Conservation (phyloP, 2,888 invertebrate species). For the Hybos culiciformis region DNA sequence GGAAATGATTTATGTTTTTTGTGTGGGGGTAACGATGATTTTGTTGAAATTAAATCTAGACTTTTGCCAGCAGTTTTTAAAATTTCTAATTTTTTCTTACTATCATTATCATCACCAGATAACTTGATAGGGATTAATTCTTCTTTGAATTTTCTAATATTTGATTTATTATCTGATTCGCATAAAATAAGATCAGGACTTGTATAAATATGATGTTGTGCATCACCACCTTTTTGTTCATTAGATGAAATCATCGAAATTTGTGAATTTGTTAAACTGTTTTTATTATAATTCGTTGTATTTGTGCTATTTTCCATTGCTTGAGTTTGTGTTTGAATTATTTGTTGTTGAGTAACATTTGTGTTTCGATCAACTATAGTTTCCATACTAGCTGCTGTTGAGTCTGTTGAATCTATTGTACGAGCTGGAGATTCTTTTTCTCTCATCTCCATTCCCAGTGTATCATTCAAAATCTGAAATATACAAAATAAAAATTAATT, state of each 20-base stretch:
- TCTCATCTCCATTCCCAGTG: neutral
- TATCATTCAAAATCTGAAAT: too few relatives aligned
- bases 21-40: slow-evolving; percentile 24
- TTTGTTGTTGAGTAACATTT: neutral
- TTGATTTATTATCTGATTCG: slow-evolving; percentile 1
- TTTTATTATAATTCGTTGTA: slow-evolving; percentile 18
- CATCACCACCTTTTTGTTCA: slow-evolving; percentile 22
- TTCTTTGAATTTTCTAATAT: neutral
- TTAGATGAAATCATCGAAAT: slow-evolving; percentile 25
- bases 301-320: slow-evolving; percentile 27
- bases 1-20: slow-evolving; percentile 18
- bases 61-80: neutral
- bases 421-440: slow-evolving; percentile 29
- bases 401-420: slow-evolving; percentile 32
- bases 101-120: neutral
- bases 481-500: too few relatives aligned
- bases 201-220: slow-evolving; percentile 33
- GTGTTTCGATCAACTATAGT: slow-evolving; percentile 30
- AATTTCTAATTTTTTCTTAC: neutral
- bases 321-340: slow-evolving; percentile 20
- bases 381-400: slow-evolving; percentile 31
- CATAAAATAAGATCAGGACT: slow-evolving; percentile 27
- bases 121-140: neutral
- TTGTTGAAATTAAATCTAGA: slow-evolving; percentile 24
- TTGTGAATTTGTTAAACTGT: slow-evolving; percentile 31